Conservation (phyloP, 2,797 vertebrate genomes). For the Pelobates cultripes region DNA sequence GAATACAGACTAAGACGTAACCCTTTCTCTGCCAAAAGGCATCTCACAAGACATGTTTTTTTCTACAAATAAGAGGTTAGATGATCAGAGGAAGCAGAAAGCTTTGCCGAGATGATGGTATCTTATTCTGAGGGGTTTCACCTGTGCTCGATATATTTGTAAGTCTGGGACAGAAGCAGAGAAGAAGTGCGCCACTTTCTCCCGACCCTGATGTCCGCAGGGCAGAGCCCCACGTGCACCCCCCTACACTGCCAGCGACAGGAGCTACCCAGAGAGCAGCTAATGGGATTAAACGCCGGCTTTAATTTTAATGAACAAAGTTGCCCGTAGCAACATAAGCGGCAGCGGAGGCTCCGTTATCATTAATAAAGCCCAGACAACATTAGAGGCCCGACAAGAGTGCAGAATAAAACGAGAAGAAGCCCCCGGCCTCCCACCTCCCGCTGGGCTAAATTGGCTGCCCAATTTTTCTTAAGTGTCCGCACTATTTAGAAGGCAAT, state of each 20-base stretch:
- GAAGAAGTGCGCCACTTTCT: conserved; percentile 3
- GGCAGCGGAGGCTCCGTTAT: conserved; percentile 82
- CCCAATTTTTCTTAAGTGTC: conserved; percentile 83
- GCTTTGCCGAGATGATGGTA: not conserved
- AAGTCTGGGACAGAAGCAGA: not conserved
- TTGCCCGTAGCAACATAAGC: conserved; percentile 87
- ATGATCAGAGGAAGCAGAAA: too few species aligned
- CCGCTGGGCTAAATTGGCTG: conserved; percentile 82
- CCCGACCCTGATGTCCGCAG: conserved; percentile 43
- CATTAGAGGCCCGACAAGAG: conserved; percentile 75
- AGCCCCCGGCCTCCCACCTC: conserved; percentile 70
- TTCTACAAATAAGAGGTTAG: too few species aligned
- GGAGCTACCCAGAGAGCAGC: conserved; percentile 74
- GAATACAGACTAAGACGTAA: conserved; percentile 19
- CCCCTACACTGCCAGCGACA: conserved; percentile 42
- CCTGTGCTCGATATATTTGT: not conserved
- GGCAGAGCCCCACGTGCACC: conserved; percentile 41
- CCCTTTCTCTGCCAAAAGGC: not conserved
- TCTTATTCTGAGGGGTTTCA: not conserved
- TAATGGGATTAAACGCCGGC: conserved; percentile 86
- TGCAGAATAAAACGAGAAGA: conserved; percentile 68
- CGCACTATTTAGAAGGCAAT: conserved; percentile 82
- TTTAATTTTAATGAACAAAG: conserved; percentile 90
- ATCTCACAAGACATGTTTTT: not conserved
- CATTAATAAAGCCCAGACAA: conserved; percentile 81